These are phyloP conservation scores for Apogon hyalosoma DNA, from an alignment of 2,797 vertebrate species.

Conservation along the genomic window DNA sequence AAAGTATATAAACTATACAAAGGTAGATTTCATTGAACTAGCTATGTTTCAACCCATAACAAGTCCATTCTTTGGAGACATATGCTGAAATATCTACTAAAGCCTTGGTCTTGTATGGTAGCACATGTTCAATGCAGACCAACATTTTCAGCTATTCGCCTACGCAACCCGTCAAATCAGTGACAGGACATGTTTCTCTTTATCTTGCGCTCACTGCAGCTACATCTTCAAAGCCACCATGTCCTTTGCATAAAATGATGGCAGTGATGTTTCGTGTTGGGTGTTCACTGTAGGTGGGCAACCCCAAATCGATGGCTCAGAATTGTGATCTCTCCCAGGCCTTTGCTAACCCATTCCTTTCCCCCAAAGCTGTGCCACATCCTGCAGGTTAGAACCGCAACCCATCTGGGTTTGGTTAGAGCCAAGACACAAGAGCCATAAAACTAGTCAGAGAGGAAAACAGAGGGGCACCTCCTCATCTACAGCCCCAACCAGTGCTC, in stretches of 20 bases:
- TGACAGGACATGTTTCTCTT: constrained; percentile 29
- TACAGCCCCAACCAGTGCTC: constrained; percentile 55
- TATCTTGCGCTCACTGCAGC: constrained; percentile 6
- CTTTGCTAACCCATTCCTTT: constrained; percentile 55
- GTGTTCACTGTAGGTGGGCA: constrained; percentile 67
- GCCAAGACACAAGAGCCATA: constrained; percentile 66
- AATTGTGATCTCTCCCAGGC: constrained; percentile 55
- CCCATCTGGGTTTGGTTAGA: constrained; percentile 78
- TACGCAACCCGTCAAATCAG: constrained; percentile 10
- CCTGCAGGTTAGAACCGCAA: constrained; percentile 76
- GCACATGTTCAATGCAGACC: constrained; percentile 43
- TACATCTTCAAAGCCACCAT: constrained; percentile 34
- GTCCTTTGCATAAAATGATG: constrained; percentile 26
- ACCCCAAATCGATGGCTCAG: constrained; percentile 59
- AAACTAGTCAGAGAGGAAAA: constrained; percentile 67
- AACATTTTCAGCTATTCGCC: constrained; percentile 31
- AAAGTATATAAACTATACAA: constrained; percentile 2
- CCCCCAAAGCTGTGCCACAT: constrained; percentile 68
- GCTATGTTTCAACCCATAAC: constrained; percentile 13
- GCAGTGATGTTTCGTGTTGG: constrained; percentile 38
- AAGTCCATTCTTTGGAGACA: constrained; percentile 8
- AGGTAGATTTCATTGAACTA: neutral
- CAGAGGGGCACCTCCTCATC: constrained; percentile 71
- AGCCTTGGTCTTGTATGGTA: constrained; percentile 32
- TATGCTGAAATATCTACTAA: constrained; percentile 10